Evolutionary conservation across 2,113 vertebrate species (phyloP).

Genomic region (Carassius gibelio): DNA sequence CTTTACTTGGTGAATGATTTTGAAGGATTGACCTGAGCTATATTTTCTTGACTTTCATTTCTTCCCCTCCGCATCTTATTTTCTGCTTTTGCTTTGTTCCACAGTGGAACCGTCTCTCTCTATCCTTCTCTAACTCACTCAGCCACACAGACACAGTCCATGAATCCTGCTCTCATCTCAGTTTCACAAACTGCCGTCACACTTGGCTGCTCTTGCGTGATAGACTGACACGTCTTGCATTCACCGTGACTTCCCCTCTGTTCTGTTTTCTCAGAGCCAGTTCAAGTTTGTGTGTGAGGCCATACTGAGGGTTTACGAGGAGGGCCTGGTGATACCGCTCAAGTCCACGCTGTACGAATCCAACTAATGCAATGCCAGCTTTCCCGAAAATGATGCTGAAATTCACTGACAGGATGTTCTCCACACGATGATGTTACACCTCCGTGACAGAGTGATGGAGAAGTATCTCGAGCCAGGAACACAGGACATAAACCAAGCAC

Average conservation of each 20-base stretch:
- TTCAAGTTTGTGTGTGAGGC: slow-evolving; percentile 99
- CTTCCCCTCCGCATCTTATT: background rate
- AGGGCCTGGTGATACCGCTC: slow-evolving; percentile 87
- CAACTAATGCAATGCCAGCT: slow-evolving; percentile 35
- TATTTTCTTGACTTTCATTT: background rate
- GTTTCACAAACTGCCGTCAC: background rate
- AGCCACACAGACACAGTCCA: too few relatives aligned
- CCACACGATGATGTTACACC: background rate
- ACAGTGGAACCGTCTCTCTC: background rate
- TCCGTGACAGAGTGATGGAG: background rate
- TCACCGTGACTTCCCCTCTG: slow-evolving; percentile 1
- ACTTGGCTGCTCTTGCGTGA: background rate
- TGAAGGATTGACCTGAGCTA: background rate
- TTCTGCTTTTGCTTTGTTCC: background rate
- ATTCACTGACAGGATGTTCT: slow-evolving; percentile 41
- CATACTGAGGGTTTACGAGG: slow-evolving; percentile 96
- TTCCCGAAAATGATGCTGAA: slow-evolving; percentile 54
- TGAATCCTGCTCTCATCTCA: slow-evolving; percentile 12
- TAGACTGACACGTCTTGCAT: background rate
- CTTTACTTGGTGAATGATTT: background rate
- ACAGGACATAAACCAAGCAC: slow-evolving; percentile 88
- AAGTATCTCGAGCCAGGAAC: slow-evolving; percentile 63
- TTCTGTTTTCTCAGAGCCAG: slow-evolving; percentile 83
- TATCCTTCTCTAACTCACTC: too few relatives aligned
- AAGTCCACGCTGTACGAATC: slow-evolving; percentile 81